These are phyloP conservation scores for Bombus pascuorum DNA, from an alignment of 1,140 invertebrate species.

Conservation along the genomic window DNA sequence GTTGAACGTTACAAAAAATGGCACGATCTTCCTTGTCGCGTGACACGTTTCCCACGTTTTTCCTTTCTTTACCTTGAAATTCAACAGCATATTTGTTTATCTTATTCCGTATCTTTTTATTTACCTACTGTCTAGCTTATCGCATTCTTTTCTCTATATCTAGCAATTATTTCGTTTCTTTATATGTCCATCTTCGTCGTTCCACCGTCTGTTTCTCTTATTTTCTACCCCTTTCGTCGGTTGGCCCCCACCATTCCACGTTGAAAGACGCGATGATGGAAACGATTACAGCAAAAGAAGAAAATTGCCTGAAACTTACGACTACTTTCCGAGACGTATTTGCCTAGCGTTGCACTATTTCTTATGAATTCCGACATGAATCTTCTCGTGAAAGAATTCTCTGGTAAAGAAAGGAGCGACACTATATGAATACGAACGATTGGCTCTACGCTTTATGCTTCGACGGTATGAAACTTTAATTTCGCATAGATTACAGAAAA, in stretches of 20 bases:
- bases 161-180: neutral
- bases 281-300: slow-evolving; percentile 37
- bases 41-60: neutral
- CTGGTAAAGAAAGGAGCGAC: neutral
- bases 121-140: slow-evolving; percentile 11
- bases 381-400: neutral
- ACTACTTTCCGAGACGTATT: slow-evolving; percentile 31
- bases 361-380: slow-evolving; percentile 37
- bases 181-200: slow-evolving; percentile 5
- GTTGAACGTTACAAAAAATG: neutral
- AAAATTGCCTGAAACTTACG: slow-evolving; percentile 44
- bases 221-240: slow-evolving; percentile 11
- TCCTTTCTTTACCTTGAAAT: neutral
- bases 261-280: slow-evolving; percentile 30
- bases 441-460: neutral
- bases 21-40: too few species aligned
- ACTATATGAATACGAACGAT: slow-evolving; percentile 1
- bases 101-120: neutral
- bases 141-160: neutral
- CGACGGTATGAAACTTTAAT: neutral
- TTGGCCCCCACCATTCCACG: too few species aligned
- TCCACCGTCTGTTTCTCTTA: slow-evolving; percentile 11
- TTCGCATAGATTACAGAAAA: neutral
- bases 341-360: slow-evolving; percentile 42
- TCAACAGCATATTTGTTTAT: neutral